Conservation (phyloP, 2,888 invertebrate genomes). For the Aphrophora alni region DNA sequence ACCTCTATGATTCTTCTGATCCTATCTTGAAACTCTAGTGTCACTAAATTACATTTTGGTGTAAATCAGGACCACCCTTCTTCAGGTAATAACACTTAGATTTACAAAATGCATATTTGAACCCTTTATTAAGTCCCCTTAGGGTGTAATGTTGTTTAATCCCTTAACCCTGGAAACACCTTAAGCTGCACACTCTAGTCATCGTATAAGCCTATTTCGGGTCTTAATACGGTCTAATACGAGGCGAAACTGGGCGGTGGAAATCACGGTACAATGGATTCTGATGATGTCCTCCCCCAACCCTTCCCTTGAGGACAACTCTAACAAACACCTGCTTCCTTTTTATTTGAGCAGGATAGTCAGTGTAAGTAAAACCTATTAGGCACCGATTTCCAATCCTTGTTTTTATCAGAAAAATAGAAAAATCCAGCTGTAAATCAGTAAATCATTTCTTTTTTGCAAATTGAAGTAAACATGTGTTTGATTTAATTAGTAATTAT, state of each 20-base stretch:
- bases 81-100: neutral
- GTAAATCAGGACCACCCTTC: no score
- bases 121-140: neutral
- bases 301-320: neutral
- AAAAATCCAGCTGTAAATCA: no score
- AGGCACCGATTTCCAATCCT: no score
- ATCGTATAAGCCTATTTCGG: neutral
- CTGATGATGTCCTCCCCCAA: neutral
- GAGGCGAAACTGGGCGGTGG: neutral
- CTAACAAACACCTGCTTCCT: neutral
- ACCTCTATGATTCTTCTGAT: no score
- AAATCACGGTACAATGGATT: constrained; percentile 5
- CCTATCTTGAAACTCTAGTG: no score
- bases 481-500: no score
- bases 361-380: neutral
- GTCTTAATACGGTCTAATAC: constrained; percentile 3
- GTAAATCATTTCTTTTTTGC: no score
- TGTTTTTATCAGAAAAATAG: no score
- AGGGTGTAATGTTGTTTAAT: constrained; percentile 6
- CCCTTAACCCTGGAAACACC: neutral
- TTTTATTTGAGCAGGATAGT: neutral
- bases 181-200: neutral
- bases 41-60: no score
- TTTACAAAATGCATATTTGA: constrained; percentile 6
- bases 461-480: no score